Evolutionary conservation across 2,113 vertebrate genomes (phyloP).

Genomic region (Colinus virginianus): DNA sequence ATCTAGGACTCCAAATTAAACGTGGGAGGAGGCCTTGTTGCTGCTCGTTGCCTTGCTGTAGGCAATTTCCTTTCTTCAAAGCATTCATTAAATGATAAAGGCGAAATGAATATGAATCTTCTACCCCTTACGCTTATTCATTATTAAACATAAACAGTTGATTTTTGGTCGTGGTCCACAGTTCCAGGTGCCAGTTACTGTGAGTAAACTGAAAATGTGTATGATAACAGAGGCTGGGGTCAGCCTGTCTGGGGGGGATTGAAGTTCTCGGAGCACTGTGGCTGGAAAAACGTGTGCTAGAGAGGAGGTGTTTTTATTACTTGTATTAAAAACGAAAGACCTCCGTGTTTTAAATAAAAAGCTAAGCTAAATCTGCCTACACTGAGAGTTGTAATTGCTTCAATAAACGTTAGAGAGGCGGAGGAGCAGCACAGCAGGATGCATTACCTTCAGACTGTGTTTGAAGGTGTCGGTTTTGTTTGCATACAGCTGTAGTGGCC

Average conservation of each 20-base stretch:
- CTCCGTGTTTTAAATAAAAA: background rate
- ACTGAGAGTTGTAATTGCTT: background rate
- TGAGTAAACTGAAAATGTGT: background rate
- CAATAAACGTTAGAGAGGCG: background rate
- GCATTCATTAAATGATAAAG: conserved; percentile 25
- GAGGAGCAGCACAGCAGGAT: background rate
- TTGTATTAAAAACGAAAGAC: background rate
- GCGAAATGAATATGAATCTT: conserved; percentile 7
- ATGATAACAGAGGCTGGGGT: background rate
- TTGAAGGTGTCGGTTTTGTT: background rate
- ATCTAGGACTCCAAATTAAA: background rate
- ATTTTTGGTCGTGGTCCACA: background rate
- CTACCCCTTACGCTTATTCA: conserved; percentile 18
- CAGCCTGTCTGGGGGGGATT: background rate
- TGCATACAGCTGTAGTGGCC: background rate
- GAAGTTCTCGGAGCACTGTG: background rate
- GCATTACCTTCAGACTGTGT: background rate
- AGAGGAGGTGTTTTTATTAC: background rate
- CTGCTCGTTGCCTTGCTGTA: conserved; percentile 1
- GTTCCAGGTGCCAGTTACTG: background rate
- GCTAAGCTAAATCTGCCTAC: background rate
- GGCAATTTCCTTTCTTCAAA: conserved; percentile 34
- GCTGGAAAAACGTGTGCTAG: background rate
- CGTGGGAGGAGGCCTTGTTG: background rate
- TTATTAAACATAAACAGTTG: conserved; percentile 13